Evolutionary conservation across 2,113 vertebrate genomes (phyloP).

Genomic region (Camelus bactrianus): DNA sequence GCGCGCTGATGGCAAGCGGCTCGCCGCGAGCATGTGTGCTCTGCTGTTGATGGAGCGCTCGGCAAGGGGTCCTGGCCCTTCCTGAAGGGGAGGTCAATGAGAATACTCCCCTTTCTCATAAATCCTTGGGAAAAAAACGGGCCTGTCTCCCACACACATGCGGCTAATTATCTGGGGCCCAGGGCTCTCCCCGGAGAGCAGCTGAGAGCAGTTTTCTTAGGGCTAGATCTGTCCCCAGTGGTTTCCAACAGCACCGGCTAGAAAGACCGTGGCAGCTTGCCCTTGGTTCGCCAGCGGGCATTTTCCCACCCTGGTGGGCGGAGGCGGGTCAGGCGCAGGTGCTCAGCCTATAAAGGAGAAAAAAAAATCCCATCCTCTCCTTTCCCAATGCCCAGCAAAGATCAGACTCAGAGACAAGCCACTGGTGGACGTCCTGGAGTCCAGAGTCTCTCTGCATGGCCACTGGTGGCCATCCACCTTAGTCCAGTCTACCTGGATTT

Average conservation of each 20-base stretch:
- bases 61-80: constrained; percentile 60
- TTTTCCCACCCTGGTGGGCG: neutral
- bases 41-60: constrained; percentile 15
- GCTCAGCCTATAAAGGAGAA: neutral
- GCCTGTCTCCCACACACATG: constrained; percentile 57
- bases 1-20: constrained; percentile 27
- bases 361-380: neutral
- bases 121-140: constrained; percentile 63
- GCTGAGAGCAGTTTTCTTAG: constrained; percentile 49
- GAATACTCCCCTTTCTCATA: constrained; percentile 71
- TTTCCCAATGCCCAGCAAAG: neutral
- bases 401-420: neutral
- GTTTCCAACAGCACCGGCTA: neutral
- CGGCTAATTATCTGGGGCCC: neutral
- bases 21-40: constrained; percentile 38
- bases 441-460: neutral
- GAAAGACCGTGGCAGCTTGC: neutral
- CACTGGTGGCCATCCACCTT: neutral
- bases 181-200: neutral
- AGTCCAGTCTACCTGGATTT: neutral
- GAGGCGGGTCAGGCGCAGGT: neutral
- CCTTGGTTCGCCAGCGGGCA: neutral
- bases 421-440: neutral
- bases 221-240: neutral
- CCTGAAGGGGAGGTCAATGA: constrained; percentile 59